These are phyloP conservation scores for Aix galericulata DNA, from an alignment of 2,113 vertebrate genomes.

Conservation along the genomic window DNA sequence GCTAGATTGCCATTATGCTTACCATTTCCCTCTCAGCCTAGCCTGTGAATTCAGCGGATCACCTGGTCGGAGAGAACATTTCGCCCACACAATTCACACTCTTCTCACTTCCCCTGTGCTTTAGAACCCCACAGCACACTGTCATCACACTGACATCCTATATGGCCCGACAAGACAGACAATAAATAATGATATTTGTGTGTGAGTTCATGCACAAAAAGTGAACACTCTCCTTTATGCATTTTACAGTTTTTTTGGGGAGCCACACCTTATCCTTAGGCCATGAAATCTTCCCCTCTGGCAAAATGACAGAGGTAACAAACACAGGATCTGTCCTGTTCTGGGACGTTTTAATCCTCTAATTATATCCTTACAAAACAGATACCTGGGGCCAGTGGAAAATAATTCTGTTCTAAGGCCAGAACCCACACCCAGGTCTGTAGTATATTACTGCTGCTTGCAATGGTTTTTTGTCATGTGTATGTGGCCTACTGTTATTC, in stretches of 20 bases:
- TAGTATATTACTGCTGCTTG: not conserved
- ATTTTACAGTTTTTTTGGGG: not conserved
- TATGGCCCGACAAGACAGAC: not conserved
- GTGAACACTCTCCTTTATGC: not conserved
- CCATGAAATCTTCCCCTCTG: not conserved
- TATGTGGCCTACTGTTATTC: not conserved
- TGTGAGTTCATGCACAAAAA: not conserved
- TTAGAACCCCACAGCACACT: not conserved
- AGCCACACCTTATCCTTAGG: not conserved
- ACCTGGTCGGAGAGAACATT: not conserved
- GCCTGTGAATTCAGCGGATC: not conserved
- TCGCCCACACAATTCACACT: slow-evolving; percentile 50
- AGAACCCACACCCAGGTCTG: not conserved
- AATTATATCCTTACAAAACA: not conserved
- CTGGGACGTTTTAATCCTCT: not conserved
- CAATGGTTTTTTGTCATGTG: not conserved
- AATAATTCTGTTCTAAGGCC: not conserved
- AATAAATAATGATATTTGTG: not conserved
- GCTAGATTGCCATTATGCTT: not conserved
- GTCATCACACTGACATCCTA: not conserved
- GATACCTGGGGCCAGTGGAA: not conserved
- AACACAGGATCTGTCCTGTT: not conserved
- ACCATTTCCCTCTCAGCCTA: not conserved
- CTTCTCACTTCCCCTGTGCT: slow-evolving; percentile 32
- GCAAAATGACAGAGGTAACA: not conserved